Evolutionary conservation across 2,113 vertebrate species (phyloP).

Genomic region (Syngnathus typhle): DNA sequence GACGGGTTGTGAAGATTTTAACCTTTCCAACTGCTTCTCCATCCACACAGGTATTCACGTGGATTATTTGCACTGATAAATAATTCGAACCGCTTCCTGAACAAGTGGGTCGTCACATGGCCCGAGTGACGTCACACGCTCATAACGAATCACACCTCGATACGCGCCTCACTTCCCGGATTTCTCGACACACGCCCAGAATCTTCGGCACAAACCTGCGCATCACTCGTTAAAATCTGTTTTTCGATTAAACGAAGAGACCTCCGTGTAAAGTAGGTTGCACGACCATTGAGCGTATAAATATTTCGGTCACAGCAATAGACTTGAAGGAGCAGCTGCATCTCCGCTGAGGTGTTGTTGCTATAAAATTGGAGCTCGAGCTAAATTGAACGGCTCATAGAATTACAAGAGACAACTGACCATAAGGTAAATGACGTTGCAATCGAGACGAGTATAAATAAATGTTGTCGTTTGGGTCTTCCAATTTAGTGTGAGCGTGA

Average conservation of each 20-base stretch:
- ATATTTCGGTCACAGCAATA: background rate
- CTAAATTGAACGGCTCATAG: conserved; percentile 2
- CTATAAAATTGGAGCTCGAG: background rate
- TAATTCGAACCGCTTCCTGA: background rate
- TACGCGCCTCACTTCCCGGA: background rate
- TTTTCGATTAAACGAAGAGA: background rate
- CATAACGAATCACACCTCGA: background rate
- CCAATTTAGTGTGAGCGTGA: conserved; percentile 17
- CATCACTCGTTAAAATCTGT: background rate
- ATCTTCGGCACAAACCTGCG: background rate
- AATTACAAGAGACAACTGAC: background rate
- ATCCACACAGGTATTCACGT: background rate
- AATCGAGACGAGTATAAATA: background rate
- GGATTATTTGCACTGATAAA: background rate
- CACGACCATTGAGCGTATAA: background rate
- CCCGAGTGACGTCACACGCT: background rate
- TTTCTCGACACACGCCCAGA: background rate
- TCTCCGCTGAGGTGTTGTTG: conserved; percentile 14
- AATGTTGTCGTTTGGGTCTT: conserved; percentile 2
- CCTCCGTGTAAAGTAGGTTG: background rate
- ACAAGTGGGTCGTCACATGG: background rate
- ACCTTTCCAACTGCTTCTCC: too few species aligned
- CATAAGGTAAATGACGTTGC: conserved; percentile 37
- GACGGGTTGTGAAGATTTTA: background rate
- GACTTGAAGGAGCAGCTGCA: conserved; percentile 1